A percentile compares a stretch with the other conserved stretches of the same genome.
These are phyloP conservation scores for Pitangus sulphuratus DNA, from an alignment of 2,797 vertebrate genomes.

Conservation along the genomic window DNA sequence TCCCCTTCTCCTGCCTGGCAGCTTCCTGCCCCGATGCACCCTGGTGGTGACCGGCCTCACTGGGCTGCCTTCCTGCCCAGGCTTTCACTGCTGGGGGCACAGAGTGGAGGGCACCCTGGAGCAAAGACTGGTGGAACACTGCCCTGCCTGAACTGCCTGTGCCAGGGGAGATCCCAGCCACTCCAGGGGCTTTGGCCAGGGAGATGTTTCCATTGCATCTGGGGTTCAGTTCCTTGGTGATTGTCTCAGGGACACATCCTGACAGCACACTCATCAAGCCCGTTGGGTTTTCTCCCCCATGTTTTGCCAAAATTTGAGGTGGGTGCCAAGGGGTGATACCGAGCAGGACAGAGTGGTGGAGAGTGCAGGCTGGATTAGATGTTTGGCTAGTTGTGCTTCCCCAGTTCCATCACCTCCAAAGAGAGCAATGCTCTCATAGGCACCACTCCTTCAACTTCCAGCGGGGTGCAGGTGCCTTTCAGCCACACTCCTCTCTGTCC, in stretches of 20 bases:
- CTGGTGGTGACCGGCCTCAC: background rate
- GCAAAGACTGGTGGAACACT: background rate
- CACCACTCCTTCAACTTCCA: background rate
- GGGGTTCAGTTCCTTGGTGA: background rate
- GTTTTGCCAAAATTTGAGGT: background rate
- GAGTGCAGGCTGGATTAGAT: background rate
- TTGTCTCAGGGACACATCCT: background rate
- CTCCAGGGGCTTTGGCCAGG: background rate
- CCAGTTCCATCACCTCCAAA: background rate
- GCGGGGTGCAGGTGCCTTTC: background rate
- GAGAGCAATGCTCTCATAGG: background rate
- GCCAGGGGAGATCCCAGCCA: background rate
- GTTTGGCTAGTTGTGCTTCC: background rate
- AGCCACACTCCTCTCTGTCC: background rate
- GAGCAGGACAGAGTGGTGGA: fast-evolving
- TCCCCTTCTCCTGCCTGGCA: background rate
- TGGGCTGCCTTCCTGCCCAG: background rate
- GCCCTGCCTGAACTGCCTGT: background rate
- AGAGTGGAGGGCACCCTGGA: background rate
- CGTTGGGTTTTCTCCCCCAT: background rate
- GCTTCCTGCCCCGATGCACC: background rate
- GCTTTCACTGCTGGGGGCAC: fast-evolving
- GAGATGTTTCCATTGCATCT: fast-evolving
- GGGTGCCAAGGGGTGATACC: background rate
- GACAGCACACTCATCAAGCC: fast-evolving